Evolutionary conservation across 1,140 invertebrate species (phyloP).

Genomic region (Drosophila carrolli): DNA sequence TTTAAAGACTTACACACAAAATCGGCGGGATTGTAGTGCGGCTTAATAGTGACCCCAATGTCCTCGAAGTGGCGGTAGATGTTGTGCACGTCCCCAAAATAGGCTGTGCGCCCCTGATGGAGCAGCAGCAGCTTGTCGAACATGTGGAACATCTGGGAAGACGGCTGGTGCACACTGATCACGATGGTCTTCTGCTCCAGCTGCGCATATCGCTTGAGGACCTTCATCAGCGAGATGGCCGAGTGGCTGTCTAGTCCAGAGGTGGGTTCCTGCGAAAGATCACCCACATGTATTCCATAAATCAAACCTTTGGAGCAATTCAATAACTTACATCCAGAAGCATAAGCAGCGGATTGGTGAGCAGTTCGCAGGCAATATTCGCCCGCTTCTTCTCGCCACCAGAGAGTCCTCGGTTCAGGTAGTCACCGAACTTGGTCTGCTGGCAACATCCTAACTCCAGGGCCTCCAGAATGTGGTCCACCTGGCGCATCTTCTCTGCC

Average conservation of each 20-base stretch:
- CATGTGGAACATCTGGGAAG: slow-evolving; percentile 95
- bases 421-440: slow-evolving; percentile 93
- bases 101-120: slow-evolving; percentile 91
- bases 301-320: accelerated
- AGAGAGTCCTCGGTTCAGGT: slow-evolving; percentile 91
- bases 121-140: slow-evolving; percentile 93
- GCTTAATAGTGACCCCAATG: slow-evolving; percentile 90
- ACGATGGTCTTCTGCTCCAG: slow-evolving; percentile 93
- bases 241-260: slow-evolving; percentile 94
- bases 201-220: slow-evolving; percentile 90
- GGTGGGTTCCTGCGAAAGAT: slow-evolving; percentile 90
- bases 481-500: slow-evolving; percentile 91
- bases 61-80: slow-evolving; percentile 91
- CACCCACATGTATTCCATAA: too few relatives aligned
- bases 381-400: slow-evolving; percentile 95
- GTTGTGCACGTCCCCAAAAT: slow-evolving; percentile 91
- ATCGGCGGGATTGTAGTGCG: slow-evolving; percentile 94
- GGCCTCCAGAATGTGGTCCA: slow-evolving; percentile 92
- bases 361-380: slow-evolving; percentile 94
- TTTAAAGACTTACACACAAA: slow-evolving; percentile 93
- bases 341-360: slow-evolving; percentile 94
- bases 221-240: slow-evolving; percentile 90
- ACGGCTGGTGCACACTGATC: slow-evolving; percentile 94
- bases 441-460: slow-evolving; percentile 91
- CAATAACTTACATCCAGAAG: slow-evolving; percentile 91